Evolutionary conservation across 2,888 invertebrate genomes (phyloP).

Genomic region (Plemyria rubiginata): DNA sequence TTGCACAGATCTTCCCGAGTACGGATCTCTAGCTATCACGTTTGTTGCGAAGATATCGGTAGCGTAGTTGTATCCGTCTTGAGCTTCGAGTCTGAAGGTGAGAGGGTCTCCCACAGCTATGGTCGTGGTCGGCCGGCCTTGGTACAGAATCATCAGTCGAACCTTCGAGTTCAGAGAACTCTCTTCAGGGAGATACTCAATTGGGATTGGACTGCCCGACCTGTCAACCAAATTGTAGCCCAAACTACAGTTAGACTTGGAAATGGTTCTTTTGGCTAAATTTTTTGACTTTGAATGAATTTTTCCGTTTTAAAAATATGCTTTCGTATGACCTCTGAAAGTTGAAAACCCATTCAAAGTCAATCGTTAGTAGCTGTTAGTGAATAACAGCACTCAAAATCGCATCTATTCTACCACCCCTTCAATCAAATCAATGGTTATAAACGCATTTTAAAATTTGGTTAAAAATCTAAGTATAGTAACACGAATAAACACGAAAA

Average conservation of each 20-base stretch:
- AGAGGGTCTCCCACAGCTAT: constrained; percentile 97
- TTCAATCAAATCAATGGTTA: constrained; percentile 37
- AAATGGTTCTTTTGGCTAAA: constrained; percentile 37
- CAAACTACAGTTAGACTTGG: constrained; percentile 79
- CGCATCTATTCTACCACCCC: constrained; percentile 50
- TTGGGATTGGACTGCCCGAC: constrained; percentile 96
- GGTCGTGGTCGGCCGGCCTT: constrained; percentile 95
- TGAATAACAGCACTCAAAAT: constrained; percentile 80
- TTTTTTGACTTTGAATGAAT: constrained; percentile 73
- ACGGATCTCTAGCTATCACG: constrained; percentile 96
- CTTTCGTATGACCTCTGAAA: neutral
- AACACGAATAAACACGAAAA: constrained; percentile 46
- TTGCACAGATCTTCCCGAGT: constrained; percentile 95
- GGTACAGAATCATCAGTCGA: constrained; percentile 93
- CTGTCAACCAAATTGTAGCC: constrained; percentile 85
- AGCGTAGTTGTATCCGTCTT: constrained; percentile 94
- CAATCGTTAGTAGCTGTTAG: constrained; percentile 83
- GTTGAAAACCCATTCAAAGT: constrained; percentile 72
- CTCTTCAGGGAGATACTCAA: constrained; percentile 96
- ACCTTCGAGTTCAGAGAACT: constrained; percentile 96
- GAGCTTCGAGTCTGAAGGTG: constrained; percentile 94
- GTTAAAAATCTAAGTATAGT: constrained; percentile 40
- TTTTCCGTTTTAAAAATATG: constrained; percentile 21
- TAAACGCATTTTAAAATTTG: constrained; percentile 24
- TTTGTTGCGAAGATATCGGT: constrained; percentile 97